Evolutionary conservation across 1,140 invertebrate species (phyloP).

Genomic region (Sitobion miscanthi): DNA sequence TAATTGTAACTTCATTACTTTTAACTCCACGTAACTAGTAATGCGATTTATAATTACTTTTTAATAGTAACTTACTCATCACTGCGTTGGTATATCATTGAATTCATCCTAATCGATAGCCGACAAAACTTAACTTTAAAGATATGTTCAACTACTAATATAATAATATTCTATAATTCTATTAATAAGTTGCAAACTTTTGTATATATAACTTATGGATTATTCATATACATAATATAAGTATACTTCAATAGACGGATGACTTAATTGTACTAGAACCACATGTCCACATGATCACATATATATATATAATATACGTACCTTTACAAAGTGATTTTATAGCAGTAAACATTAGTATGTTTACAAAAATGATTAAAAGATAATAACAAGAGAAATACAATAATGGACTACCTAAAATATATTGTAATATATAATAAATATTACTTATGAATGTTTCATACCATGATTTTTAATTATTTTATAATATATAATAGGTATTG

Average conservation of each 20-base stretch:
- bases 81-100: neutral
- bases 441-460: too few relatives aligned
- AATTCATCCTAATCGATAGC: neutral
- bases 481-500: too few relatives aligned
- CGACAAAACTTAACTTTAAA: neutral
- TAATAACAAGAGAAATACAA: neutral
- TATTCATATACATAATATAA: neutral
- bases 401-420: neutral
- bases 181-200: too few relatives aligned
- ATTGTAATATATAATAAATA: too few relatives aligned
- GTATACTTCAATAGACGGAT: too few relatives aligned
- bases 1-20: neutral
- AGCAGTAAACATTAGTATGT: too few relatives aligned
- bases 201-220: too few relatives aligned
- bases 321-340: neutral
- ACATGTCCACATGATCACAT: too few relatives aligned
- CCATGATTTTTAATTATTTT: too few relatives aligned
- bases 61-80: neutral
- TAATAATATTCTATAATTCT: neutral
- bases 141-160: too few relatives aligned
- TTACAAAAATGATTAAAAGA: neutral
- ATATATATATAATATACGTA: too few relatives aligned
- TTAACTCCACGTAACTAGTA: neutral
- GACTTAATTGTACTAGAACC: too few relatives aligned
- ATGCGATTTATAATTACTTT: neutral